Evolutionary conservation across 2,797 vertebrate genomes (phyloP), one percentile per base, ranked within the genome.

Genomic region (Sarcophilus harrisii): DNA sequence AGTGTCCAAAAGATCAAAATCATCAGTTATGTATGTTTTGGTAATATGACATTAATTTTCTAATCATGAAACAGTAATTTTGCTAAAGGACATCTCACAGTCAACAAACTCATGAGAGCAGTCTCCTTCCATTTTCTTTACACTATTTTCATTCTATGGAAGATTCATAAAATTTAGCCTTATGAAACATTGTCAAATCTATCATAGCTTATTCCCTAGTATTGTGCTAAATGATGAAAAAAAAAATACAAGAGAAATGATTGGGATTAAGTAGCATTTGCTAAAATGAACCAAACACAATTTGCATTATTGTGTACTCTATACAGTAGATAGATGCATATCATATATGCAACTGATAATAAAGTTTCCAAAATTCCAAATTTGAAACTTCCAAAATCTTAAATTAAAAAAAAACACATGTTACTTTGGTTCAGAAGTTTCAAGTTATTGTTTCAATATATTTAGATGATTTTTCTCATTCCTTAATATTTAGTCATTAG

Each of bases 391-490:
- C 91, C 95, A 58, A 91, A 94, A 98, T 58, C 91, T 97, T 96
- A 87, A 58, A 90, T 96, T 87, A 96, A 97, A 95, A 95, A 58
- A 96, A 52, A 92, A 38, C 94, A 59, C 97, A 95, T 97, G n/a
- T 93, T 95, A 94, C 98, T 98, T 98, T 98, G 98, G 98, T 98
- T 98, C 98, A 28, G 90, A 89, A 98, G 98, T 98, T 98, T 97
- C 38, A 87, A 96, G 96, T 98, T 97, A 81, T 81, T 45, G 94
- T 58, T 89, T 91, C 96, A 95, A 91, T 8, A 1, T 91, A 93
- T 12, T 97, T 97, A 96, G 9, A 13, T 30, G 60, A 91, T 60
- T 90, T 94, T 91, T 58, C 59, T 94, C 49, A 12, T 2, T n/a
- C 52, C 94, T 94, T 96, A 73, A 97, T 95, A 58, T 94, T 96